Percentiles rank a stretch among this genome's conserved stretches.
phyloP scores from a whole-genome alignment of 2,888 invertebrate species.

The Trissolcus japonicus region DNA sequence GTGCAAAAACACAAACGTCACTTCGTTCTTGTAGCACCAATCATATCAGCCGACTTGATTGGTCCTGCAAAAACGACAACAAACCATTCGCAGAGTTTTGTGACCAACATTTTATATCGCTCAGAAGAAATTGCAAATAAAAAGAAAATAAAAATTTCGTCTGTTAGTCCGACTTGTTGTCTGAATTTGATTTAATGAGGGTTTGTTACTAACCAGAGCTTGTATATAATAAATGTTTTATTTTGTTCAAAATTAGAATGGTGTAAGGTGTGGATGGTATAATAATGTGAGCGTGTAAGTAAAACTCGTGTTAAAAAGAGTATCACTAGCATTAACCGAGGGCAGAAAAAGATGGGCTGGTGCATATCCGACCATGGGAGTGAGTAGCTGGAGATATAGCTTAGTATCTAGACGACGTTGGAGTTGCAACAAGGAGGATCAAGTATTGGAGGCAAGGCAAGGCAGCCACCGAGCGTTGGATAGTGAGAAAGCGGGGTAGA shows the following conservation, averaged over 20 bases:
- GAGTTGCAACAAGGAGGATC: constrained; percentile 49
- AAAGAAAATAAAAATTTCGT: not conserved
- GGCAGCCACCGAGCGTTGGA: constrained; percentile 53
- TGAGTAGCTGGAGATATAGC: constrained; percentile 20
- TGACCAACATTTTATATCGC: too few species aligned
- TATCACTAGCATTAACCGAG: constrained; percentile 8
- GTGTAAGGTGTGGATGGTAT: not conserved
- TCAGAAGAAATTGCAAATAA: too few species aligned
- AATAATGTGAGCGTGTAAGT: not conserved
- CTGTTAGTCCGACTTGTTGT: too few species aligned
- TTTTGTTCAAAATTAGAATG: too few species aligned
- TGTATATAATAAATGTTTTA: too few species aligned
- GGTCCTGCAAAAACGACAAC: not conserved
- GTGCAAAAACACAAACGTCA: constrained; percentile 17
- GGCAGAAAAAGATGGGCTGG: constrained; percentile 1
- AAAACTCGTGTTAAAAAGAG: not conserved
- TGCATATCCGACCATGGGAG: constrained; percentile 4
- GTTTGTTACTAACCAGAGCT: too few species aligned
- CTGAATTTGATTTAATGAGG: too few species aligned
- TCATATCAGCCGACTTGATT: not conserved
- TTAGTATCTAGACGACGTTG: constrained; percentile 1
- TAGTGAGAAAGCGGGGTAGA: constrained; percentile 58
- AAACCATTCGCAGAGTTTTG: not conserved
- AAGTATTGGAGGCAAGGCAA: constrained; percentile 54
- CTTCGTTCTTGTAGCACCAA: not conserved